These are phyloP conservation scores for Orthochromis malagaraziensis DNA, from an alignment of 2,113 vertebrate genomes.

Conservation along the genomic window DNA sequence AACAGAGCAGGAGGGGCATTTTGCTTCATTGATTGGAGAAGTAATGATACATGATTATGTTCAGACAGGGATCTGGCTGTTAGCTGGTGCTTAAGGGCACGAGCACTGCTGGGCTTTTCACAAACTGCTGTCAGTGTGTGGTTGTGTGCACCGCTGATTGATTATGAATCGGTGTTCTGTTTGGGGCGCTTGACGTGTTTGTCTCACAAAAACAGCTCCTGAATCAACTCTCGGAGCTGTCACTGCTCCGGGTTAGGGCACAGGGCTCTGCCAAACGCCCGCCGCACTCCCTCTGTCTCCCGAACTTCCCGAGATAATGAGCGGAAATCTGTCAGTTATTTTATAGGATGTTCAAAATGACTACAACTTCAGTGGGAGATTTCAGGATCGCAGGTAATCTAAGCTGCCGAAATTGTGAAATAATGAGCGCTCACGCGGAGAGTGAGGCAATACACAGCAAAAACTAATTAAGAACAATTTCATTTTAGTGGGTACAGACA, in stretches of 20 bases:
- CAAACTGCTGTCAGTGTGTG: constrained; percentile 21
- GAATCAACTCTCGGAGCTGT: constrained; percentile 6
- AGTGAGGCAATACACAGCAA: constrained; percentile 44
- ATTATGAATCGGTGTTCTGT: constrained; percentile 26
- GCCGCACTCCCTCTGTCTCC: constrained; percentile 9
- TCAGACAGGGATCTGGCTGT: constrained; percentile 33
- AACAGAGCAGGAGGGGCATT: constrained; percentile 24
- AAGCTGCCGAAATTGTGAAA: neutral
- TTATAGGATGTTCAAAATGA: neutral
- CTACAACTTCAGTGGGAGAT: neutral
- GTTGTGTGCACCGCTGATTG: constrained; percentile 11
- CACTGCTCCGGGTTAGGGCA: neutral
- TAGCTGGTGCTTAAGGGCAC: constrained; percentile 20
- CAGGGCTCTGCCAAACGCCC: neutral
- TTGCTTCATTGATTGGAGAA: constrained; percentile 32
- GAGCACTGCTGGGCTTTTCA: constrained; percentile 30
- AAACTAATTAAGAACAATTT: constrained; percentile 62
- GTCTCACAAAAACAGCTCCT: neutral
- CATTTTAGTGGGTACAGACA: constrained; percentile 46
- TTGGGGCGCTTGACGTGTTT: neutral
- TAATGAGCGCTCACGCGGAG: constrained; percentile 38
- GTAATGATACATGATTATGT: constrained; percentile 47
- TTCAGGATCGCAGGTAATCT: constrained; percentile 22
- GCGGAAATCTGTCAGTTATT: constrained; percentile 46
- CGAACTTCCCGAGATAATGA: constrained; percentile 32